These are phyloP conservation scores for Rhagoletis pomonella DNA, from an alignment of 1,140 invertebrate species.

Conservation along the genomic window DNA sequence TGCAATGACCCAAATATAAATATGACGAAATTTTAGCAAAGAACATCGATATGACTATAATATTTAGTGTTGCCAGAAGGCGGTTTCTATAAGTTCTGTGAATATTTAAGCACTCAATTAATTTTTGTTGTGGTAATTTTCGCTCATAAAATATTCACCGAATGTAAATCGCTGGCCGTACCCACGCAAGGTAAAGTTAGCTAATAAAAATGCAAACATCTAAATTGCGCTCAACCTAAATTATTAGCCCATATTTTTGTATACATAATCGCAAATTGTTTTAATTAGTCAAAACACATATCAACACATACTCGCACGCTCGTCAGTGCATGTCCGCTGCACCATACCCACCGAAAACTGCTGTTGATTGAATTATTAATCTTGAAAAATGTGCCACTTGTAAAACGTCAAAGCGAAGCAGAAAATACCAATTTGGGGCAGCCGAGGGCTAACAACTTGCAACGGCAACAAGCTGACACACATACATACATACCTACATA, in stretches of 20 bases:
- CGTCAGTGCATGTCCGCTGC: neutral
- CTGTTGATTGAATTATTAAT: conserved; percentile 49
- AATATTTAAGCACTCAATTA: too few relatives aligned
- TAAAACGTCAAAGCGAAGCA: conserved; percentile 49
- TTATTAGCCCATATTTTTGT: conserved; percentile 14
- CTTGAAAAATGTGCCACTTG: conserved; percentile 49
- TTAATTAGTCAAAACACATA: conserved; percentile 22
- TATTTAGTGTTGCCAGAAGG: too few relatives aligned
- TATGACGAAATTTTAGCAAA: too few relatives aligned
- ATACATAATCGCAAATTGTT: conserved; percentile 16
- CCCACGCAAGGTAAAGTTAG: neutral
- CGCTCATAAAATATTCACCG: too few relatives aligned
- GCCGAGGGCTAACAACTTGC: conserved; percentile 41
- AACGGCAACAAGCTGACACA: neutral
- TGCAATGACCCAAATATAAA: too few relatives aligned
- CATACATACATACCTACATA: neutral
- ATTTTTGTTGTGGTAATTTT: too few relatives aligned
- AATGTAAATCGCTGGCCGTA: neutral
- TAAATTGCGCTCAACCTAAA: conserved; percentile 44
- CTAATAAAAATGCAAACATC: conserved; percentile 30
- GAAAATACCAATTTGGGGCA: conserved; percentile 47
- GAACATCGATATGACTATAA: too few relatives aligned
- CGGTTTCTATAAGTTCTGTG: too few relatives aligned
- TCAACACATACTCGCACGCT: neutral
- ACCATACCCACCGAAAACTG: neutral